Evolutionary conservation across 2,888 invertebrate species (phyloP), one percentile per base, ranked within the genome.

Genomic region (Rhagium mordax): DNA sequence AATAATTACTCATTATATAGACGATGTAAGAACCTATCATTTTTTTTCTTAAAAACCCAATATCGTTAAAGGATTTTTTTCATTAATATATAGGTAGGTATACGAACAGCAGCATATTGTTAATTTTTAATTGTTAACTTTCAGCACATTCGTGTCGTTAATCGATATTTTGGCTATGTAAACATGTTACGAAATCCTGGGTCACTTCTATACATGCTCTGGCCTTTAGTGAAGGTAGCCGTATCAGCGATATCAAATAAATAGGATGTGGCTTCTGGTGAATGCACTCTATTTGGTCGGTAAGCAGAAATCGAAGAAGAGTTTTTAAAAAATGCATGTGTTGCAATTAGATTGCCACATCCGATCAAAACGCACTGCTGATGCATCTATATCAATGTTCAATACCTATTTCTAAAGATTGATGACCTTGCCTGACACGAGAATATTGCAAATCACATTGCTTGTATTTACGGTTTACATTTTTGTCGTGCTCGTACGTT

Each of bases 281-380:
- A 81, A 80, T 77, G 81, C 78, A 80, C 81, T 81, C 74, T 21
- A 66, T 75, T 77, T 79, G 80, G 72, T 77, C 75, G 70, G 75
- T 81, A 80, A 81, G 80, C 81, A 80, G 80, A 81, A 81, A 81
- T 81, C 78, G 79, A 81, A 81, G 80, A 79, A 79, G 78, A 78
- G 76, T 76, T 78, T 70, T 64, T 53, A 61, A 72, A 74, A 76
- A 76, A 70, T 72, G 74, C 74, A 29, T 57, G 70, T 72, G 68
- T 74, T 8, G 76, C 72, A 76, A 76, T 76, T 55, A 62, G 51
- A 70, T 76, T 76, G 60, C 76, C 66, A 76, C 76, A 76, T 76
- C 74, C 72, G 72, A 76, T 76, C 70, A 69, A 74, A 70, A 66
- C 49, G 72, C 71, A 74, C 49, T 78, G 78, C 76, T 76, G 78